Conservation (phyloP, 2,888 invertebrate genomes). For the Aphodius granarius region DNA sequence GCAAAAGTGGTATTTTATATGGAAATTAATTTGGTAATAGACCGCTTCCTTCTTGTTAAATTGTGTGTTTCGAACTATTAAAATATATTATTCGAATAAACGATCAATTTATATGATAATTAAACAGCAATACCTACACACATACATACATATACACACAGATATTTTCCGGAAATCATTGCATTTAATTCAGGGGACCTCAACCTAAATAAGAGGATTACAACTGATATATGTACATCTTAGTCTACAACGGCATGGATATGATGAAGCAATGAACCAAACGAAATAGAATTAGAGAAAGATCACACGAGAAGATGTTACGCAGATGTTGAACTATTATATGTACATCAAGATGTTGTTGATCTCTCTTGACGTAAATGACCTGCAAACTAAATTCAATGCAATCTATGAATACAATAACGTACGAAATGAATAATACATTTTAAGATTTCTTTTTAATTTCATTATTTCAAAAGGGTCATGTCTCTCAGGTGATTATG, state of each 20-base stretch:
- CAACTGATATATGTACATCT: not conserved
- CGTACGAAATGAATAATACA: not conserved
- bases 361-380: not conserved
- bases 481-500: not conserved
- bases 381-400: not conserved
- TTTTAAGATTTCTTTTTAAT: not conserved
- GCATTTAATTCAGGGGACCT: no score
- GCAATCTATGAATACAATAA: not conserved
- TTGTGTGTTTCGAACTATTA: not conserved
- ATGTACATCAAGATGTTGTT: not conserved
- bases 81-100: not conserved
- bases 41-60: not conserved
- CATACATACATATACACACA: no score
- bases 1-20: not conserved
- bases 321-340: not conserved
- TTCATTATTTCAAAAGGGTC: not conserved
- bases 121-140: not conserved
- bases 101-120: not conserved
- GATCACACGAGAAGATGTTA: not conserved
- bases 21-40: not conserved
- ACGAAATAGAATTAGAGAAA: not conserved
- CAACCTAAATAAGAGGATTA: not conserved
- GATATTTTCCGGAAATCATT: no score
- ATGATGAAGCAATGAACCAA: not conserved
- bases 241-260: not conserved